Conservation (phyloP, 2,797 vertebrate genomes). For the Taeniopygia guttata region DNA sequence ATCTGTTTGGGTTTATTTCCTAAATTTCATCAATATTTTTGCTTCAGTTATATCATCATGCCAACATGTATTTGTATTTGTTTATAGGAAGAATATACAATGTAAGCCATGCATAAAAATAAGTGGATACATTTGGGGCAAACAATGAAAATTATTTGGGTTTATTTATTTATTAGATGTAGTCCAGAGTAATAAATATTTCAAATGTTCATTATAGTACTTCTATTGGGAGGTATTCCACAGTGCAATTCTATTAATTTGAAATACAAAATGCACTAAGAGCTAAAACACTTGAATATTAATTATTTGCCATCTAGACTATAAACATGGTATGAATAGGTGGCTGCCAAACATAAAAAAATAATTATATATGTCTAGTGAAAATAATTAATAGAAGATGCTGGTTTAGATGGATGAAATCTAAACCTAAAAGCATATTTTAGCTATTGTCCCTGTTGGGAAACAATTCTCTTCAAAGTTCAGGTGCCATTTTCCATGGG, state of each 20-base stretch:
- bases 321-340: not conserved
- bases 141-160: not conserved
- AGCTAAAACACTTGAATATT: not conserved
- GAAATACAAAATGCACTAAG: not conserved
- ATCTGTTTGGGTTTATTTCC: not conserved
- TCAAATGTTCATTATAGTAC: not conserved
- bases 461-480: not conserved
- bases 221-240: not conserved
- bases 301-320: not conserved
- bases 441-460: not conserved
- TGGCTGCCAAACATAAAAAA: not conserved
- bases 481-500: not conserved
- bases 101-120: not conserved
- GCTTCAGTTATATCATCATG: not conserved
- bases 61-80: not conserved
- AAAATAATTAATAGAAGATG: not conserved
- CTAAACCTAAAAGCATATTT: not conserved
- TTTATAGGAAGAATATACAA: not conserved
- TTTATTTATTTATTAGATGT: slow-evolving; percentile 23
- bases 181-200: not conserved
- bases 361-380: not conserved
- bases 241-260: not conserved
- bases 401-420: not conserved
- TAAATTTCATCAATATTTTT: not conserved
- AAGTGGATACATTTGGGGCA: not conserved